Evolutionary conservation across 2,797 vertebrate genomes (phyloP), one percentile per base, ranked within the genome.

Genomic region (Pogonophryne albipinna): DNA sequence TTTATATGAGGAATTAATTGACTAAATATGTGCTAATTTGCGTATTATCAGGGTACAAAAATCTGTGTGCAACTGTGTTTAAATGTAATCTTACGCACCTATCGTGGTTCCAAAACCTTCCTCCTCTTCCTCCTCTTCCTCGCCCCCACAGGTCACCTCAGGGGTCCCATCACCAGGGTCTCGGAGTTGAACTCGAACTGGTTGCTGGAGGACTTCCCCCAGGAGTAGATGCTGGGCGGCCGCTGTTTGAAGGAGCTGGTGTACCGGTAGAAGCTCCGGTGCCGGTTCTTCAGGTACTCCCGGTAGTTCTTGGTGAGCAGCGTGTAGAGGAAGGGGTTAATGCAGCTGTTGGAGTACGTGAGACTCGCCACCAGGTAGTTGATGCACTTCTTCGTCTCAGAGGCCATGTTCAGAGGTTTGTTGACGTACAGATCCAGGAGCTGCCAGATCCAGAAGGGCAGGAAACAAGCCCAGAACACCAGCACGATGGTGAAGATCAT

Each of bases 391-490:
- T 96, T 95, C 12, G 96, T 96, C 85, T 95, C 95, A 47, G 95
- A 95, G 65, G 96, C 93, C 87, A 97, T 85, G 38, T 92, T 90
- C 74, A 96, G 91, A 41, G 95, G 93, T 66, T 94, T 91, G 90
- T 89, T 87, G 91, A 94, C 95, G 86, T 98, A 97, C 41, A 97
- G 95, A 0, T 96, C 94, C 74, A 97, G 85, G 83, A 98, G 93
- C 93, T 98, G 97, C 97, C 97, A 98, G 76, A 97, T 95, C 97
- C 97, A 98, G 61, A 98, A 98, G 0, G 97, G 97, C 79, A 98
- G 87, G 89, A 98, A 98, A 50, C 97, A 98, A 4, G 96, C 96
- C 97, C 97, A 97, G 92, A 97, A 97, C 68, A 97, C 95, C 76
- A 97, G 89, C 62, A 98, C 97, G 31, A 98, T 97, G 85, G 95